A percentile compares a stretch with the other conserved stretches of the same genome.
phyloP scores from a whole-genome alignment of 2,113 vertebrate species.

The Sardina pilchardus region DNA sequence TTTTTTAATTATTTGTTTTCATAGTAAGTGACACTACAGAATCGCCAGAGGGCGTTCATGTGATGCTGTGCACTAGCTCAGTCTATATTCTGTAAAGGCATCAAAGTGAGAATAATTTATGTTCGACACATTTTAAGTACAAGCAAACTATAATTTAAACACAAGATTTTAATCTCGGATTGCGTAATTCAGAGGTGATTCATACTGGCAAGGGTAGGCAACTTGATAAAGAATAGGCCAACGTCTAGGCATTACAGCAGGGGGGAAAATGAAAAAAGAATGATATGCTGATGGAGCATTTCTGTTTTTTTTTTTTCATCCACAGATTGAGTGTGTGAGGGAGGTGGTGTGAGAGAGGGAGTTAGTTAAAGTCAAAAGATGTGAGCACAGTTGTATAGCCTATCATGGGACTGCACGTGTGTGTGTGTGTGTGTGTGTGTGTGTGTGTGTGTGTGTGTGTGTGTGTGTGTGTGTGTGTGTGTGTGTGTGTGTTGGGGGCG shows the following conservation, averaged over 20 bases:
- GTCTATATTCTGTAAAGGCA: not conserved
- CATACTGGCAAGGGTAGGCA: not conserved
- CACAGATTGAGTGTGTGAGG: not conserved
- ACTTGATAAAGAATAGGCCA: not conserved
- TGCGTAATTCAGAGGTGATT: not conserved
- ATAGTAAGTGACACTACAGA: not conserved
- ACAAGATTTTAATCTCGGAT: not conserved
- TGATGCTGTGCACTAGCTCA: not conserved
- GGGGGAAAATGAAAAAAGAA: not conserved
- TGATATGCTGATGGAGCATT: not conserved
- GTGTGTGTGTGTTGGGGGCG: not conserved
- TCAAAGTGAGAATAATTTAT: not conserved
- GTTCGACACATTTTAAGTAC: not conserved
- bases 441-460: not conserved
- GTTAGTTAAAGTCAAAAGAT: not conserved
- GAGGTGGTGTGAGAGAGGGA: not conserved
- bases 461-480: not conserved
- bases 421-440: too few species aligned
- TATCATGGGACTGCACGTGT: not conserved
- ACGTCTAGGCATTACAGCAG: not conserved
- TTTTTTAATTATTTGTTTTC: not conserved
- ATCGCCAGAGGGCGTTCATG: conserved; percentile 47
- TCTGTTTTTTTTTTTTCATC: not conserved
- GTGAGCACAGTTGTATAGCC: not conserved
- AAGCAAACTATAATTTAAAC: not conserved